phyloP scores from a whole-genome alignment of 1,140 invertebrate species.

The Bombus soroeensis region DNA sequence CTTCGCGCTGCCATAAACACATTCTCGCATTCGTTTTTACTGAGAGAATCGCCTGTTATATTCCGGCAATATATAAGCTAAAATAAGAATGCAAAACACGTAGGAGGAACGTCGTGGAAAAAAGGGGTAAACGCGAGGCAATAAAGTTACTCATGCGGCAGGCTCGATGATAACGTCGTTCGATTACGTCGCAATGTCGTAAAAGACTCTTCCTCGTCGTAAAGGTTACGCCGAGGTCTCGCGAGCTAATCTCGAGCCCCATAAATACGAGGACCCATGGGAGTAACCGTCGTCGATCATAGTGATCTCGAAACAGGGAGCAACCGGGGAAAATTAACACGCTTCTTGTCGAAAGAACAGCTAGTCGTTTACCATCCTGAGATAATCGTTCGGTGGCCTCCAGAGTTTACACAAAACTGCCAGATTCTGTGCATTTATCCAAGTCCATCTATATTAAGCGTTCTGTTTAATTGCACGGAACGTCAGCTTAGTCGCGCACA shows the following conservation, averaged over 20 bases:
- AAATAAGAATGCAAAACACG: neutral
- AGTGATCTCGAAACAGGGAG: constrained; percentile 22
- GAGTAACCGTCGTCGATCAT: constrained; percentile 38
- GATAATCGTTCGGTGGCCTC: constrained; percentile 34
- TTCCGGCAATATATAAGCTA: neutral
- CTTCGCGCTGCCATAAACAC: neutral
- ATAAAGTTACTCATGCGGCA: constrained; percentile 50
- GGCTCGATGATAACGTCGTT: constrained; percentile 45
- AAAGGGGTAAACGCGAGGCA: neutral
- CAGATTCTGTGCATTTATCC: constrained; percentile 35
- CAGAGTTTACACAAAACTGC: constrained; percentile 1
- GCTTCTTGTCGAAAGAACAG: constrained; percentile 35
- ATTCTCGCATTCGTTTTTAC: neutral
- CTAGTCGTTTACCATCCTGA: constrained; percentile 10
- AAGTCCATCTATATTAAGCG: constrained; percentile 20
- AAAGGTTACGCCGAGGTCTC: constrained; percentile 20
- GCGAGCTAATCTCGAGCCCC: constrained; percentile 48
- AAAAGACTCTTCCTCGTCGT: constrained; percentile 38
- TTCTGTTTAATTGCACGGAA: constrained; percentile 53
- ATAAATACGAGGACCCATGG: constrained; percentile 54
- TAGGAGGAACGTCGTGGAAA: too few relatives aligned
- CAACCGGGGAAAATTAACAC: constrained; percentile 47
- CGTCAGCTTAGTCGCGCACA: constrained; percentile 36
- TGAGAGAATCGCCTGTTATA: too few relatives aligned
- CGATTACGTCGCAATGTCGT: constrained; percentile 40